Percentiles rank a stretch among this genome's conserved stretches.
Evolutionary conservation across 1,140 invertebrate genomes (phyloP).

Genomic region (Laupala kohalensis): DNA sequence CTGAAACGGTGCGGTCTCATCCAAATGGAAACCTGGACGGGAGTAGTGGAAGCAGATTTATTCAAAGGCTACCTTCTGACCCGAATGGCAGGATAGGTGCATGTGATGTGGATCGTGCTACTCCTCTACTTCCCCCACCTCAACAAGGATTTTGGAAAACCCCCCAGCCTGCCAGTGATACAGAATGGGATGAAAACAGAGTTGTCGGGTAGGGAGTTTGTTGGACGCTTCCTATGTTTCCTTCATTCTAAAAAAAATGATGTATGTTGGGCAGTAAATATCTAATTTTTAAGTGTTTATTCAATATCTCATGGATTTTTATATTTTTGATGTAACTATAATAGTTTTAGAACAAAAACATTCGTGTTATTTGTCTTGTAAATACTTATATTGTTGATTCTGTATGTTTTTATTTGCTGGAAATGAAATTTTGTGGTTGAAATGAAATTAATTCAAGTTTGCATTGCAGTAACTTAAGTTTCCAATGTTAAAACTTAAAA

Average conservation of each 20-base stretch:
- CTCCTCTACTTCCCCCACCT: background rate
- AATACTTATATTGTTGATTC: no score
- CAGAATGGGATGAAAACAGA: constrained; percentile 10
- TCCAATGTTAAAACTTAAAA: no score
- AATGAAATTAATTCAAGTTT: no score
- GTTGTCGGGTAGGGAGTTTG: constrained; percentile 13
- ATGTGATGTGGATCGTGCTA: background rate
- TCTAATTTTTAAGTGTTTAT: no score
- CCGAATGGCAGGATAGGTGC: background rate
- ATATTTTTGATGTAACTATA: no score
- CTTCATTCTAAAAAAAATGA: background rate
- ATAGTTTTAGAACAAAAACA: no score
- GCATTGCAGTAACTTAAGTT: no score
- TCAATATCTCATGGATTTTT: no score
- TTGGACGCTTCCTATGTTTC: constrained; percentile 2
- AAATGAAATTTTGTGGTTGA: no score
- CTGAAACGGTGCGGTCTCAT: constrained; percentile 12
- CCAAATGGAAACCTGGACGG: constrained; percentile 7
- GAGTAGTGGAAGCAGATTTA: constrained; percentile 19
- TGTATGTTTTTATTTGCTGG: no score
- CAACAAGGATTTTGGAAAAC: constrained; percentile 13
- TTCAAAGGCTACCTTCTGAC: constrained; percentile 16
- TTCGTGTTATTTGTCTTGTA: no score
- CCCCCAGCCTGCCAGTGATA: background rate
- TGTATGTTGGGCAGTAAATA: background rate